Evolutionary conservation across 2,113 vertebrate genomes (phyloP), one percentile per base, ranked within the genome.

Genomic region (Penelope pileata): DNA sequence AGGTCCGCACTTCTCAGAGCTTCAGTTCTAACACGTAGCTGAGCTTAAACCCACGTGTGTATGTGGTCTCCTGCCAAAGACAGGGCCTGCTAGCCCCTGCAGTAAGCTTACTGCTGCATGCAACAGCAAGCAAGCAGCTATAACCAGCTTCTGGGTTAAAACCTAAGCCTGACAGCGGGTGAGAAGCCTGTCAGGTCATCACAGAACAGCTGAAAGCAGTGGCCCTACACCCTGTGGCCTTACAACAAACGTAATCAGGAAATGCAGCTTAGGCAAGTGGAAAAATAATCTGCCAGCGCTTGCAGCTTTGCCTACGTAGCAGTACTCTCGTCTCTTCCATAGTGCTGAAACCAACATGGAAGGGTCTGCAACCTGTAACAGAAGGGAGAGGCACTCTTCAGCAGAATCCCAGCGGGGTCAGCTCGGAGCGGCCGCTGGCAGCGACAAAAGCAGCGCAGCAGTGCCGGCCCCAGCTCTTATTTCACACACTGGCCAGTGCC

Each of bases 1-100:
- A 1, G 0, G 6, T 9, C 24, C 3, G 0, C 13, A 21, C 3
- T 17, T 40, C 27, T 30, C 5, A 3, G 16, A 16, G 29, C n/a
- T 27, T 13, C n/a, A 63, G 63, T 50, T 29, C 27, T 70, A 22
- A n/a, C 0, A 0, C 4, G 10, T 3, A 30, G 38, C 0, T 60
- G 45, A 47, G 32, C 34, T 67, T 14, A 10, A 48, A 32, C 8
- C 59, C 67, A 51, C 13, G 6, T 4, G 16, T 9, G 5, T 17
- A 50, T 21, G 29, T n/a, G 29, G 43, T 21, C 50, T 70, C 77
- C 36, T 43, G 60, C 40, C 45, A 48, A 43, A 29, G 69, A 42
- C 24, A 0, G 60, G 75, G 60, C 45, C 30, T 7, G 7, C 40
- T 7, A 22, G 12, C 21, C n/a, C 47, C 26, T n/a, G 30, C 30